These are phyloP conservation scores for Sebastes kiyomatsui DNA, from an alignment of 2,797 vertebrate genomes.

Conservation along the genomic window DNA sequence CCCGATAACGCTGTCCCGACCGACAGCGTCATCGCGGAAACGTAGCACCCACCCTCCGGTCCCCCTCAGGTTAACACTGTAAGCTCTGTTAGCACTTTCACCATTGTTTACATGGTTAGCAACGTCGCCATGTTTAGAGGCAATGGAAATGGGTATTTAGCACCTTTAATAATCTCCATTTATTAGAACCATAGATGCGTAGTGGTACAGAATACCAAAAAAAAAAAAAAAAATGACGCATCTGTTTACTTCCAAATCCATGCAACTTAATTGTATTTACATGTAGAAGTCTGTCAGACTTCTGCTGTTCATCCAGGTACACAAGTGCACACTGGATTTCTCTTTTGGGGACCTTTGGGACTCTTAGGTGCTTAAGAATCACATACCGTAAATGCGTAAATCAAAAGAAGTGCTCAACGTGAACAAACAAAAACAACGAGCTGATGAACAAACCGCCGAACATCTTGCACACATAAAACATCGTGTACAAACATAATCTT, in stretches of 20 bases:
- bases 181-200: not conserved
- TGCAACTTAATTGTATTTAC: not conserved
- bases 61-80: too few relatives aligned
- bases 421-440: not conserved
- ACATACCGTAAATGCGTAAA: not conserved
- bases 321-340: not conserved
- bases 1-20: too few relatives aligned
- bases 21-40: accelerated
- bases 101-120: too few relatives aligned
- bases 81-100: too few relatives aligned
- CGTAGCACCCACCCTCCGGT: too few relatives aligned
- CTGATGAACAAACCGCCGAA: not conserved
- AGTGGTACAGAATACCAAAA: not conserved
- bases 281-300: not conserved
- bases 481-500: not conserved
- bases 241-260: not conserved
- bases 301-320: not conserved
- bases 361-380: not conserved
- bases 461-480: not conserved
- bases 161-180: not conserved
- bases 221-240: not conserved
- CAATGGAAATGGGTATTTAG: not conserved
- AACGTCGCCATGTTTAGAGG: not conserved
- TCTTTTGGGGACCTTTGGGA: not conserved
- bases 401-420: not conserved